Evolutionary conservation across 2,113 vertebrate genomes (phyloP), one percentile per base, ranked within the genome.

Genomic region (Ceratotherium simum): DNA sequence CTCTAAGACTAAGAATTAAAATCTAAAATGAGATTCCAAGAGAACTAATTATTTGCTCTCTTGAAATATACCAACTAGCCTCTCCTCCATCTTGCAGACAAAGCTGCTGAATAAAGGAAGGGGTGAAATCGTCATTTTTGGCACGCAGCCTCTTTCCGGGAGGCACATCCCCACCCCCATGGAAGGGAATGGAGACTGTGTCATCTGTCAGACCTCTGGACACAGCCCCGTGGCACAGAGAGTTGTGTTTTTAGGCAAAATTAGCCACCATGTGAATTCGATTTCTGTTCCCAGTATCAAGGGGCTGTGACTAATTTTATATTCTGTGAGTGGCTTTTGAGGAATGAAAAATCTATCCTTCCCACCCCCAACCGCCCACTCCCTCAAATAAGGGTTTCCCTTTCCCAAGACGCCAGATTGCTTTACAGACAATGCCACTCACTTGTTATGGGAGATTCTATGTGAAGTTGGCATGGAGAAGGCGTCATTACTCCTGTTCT

Each of bases 1-100:
- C 86, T 97, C 64, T 39, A 73, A 97, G 95, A 97, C 96, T 78
- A 95, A 97, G 96, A 98, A 98, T 98, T 96, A 98, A 97, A 98
- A 97, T 95, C 96, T 97, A 97, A 98, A 97, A 98, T 4, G 91
- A 98, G 98, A 98, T 95, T 98, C 91, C 86, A 86, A 96, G 93
- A 96, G 93, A 97, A 97, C 91, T 91, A 97, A 98, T 97, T 93
- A 97, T 97, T 97, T 96, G 97, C 94, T 98, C 97, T 95, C 95
- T 96, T 29, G 56, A 98, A 97, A 97, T 96, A 98, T 25, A 94
- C 79, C 79, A 95, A 80, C 79, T 91, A 96, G 95, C 93, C 89
- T 42, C 80, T 96, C 95, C 96, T 96, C 69, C 88, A 83, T 97
- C 82, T 96, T 82, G 60, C 93, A 93, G 93, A 97, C 82, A 95